A percentile compares a stretch with the other conserved stretches of the same genome.
These are phyloP conservation scores for Epinephelus malabaricus DNA, from an alignment of 2,797 vertebrate genomes.

Conservation along the genomic window DNA sequence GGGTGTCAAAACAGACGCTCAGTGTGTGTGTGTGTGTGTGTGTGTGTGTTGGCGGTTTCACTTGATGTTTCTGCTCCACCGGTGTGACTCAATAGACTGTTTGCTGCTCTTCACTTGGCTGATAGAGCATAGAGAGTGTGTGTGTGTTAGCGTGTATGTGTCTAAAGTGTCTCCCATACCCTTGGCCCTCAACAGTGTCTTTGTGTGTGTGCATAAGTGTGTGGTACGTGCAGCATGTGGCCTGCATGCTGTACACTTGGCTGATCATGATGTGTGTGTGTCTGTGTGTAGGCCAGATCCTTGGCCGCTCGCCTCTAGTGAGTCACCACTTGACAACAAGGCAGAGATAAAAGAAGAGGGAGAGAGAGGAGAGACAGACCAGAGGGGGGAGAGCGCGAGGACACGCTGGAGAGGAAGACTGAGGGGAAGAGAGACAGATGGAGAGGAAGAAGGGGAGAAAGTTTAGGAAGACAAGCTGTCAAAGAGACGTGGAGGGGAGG, in stretches of 20 bases:
- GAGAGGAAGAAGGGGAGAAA: slow-evolving; percentile 32
- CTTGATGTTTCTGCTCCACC: slow-evolving; percentile 61
- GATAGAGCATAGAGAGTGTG: slow-evolving; percentile 45
- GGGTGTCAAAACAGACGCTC: slow-evolving; percentile 39
- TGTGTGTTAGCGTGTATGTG: slow-evolving; percentile 30
- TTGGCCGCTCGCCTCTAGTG: slow-evolving; percentile 73
- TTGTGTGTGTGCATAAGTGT: slow-evolving; percentile 47
- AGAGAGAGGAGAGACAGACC: slow-evolving; percentile 19
- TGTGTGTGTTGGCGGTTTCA: slow-evolving; percentile 29
- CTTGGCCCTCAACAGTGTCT: slow-evolving; percentile 53
- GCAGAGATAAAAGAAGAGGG: slow-evolving; percentile 59
- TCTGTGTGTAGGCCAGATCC: slow-evolving; percentile 50
- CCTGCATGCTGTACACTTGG: slow-evolving; percentile 69
- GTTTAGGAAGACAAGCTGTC: slow-evolving; percentile 44
- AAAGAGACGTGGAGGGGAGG: slow-evolving; percentile 6
- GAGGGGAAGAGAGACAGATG: slow-evolving; percentile 15
- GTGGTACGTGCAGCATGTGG: slow-evolving; percentile 72
- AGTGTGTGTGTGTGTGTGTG: slow-evolving; percentile 2
- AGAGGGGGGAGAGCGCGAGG: slow-evolving; percentile 17
- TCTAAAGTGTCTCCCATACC: slow-evolving; percentile 41
- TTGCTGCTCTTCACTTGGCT: slow-evolving; percentile 72
- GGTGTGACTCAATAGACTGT: slow-evolving; percentile 66
- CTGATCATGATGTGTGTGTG: slow-evolving; percentile 48
- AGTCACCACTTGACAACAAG: slow-evolving; percentile 77
- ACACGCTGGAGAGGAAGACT: slow-evolving; percentile 15